Percentiles rank a stretch among this genome's conserved stretches.
phyloP scores from a whole-genome alignment of 2,113 vertebrate species.

The Herpailurus yagouaroundi region DNA sequence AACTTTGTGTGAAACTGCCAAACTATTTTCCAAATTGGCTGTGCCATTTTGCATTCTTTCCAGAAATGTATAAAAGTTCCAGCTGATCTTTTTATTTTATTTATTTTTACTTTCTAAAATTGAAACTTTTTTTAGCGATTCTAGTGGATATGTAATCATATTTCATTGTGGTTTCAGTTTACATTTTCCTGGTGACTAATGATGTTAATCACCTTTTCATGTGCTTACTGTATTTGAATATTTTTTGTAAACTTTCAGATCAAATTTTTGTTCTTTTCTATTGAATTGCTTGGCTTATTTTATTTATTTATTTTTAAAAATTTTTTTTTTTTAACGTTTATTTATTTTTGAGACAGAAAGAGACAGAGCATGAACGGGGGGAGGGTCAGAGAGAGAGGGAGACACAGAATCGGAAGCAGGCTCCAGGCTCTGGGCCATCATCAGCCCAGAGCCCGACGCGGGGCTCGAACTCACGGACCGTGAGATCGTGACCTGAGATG shows the following conservation, averaged over 20 bases:
- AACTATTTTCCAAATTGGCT: neutral
- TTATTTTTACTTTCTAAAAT: neutral
- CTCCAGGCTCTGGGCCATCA: no score
- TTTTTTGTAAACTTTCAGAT: neutral
- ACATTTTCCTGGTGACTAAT: neutral
- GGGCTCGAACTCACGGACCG: no score
- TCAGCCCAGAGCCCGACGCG: no score
- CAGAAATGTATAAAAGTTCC: neutral
- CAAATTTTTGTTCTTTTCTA: neutral
- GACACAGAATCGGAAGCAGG: no score
- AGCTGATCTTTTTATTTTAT: neutral
- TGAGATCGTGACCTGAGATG: no score
- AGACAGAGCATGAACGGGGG: no score
- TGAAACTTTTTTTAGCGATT: neutral
- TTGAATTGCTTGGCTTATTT: neutral
- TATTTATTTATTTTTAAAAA: no score
- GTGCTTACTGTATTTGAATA: neutral
- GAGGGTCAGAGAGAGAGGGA: no score
- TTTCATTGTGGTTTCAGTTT: neutral
- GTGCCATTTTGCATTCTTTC: conserved; percentile 1
- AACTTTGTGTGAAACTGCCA: neutral
- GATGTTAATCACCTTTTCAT: neutral
- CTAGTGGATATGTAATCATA: neutral
- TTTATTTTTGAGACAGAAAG: no score
- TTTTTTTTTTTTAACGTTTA: no score